These are phyloP conservation scores for Phenganax marumi DNA, from an alignment of 92 coral and sea anemone genomes.

Conservation along the genomic window DNA sequence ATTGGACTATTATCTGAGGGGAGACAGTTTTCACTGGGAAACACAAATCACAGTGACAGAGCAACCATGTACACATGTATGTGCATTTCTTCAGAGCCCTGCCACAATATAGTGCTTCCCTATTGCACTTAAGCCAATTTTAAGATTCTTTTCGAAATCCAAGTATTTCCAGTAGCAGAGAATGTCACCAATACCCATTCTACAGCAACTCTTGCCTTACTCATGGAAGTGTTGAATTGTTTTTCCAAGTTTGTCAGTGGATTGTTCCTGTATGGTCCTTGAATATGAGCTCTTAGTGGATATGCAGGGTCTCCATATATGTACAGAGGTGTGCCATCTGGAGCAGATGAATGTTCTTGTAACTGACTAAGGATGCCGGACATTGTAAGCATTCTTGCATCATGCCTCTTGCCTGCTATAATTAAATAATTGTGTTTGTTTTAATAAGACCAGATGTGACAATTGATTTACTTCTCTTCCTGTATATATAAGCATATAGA, in stretches of 20 bases:
- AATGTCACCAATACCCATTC: slow-evolving; percentile 2
- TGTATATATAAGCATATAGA: neutral
- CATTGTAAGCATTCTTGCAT: slow-evolving; percentile 7
- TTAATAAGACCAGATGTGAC: neutral
- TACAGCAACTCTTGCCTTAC: neutral
- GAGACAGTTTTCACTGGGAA: too few species aligned
- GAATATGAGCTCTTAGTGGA: neutral
- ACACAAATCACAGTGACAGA: too few species aligned
- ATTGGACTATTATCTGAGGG: too few species aligned
- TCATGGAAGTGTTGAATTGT: neutral
- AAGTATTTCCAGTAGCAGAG: neutral
- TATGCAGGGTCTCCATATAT: slow-evolving; percentile 11
- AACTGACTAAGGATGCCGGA: neutral
- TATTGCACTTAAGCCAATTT: neutral
- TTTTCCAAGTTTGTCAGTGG: neutral
- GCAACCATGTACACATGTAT: neutral
- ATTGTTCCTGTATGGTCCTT: neutral
- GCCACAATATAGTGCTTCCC: neutral
- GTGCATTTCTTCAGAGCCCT: neutral
- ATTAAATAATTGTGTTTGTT: neutral
- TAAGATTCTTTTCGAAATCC: slow-evolving; percentile 3
- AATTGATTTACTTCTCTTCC: neutral
- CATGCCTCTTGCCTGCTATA: neutral
- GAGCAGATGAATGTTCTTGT: neutral
- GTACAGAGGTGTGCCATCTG: neutral